Evolutionary conservation across 2,888 invertebrate species (phyloP), one percentile per base, ranked within the genome.

Genomic region (Drosophila longiperda): DNA sequence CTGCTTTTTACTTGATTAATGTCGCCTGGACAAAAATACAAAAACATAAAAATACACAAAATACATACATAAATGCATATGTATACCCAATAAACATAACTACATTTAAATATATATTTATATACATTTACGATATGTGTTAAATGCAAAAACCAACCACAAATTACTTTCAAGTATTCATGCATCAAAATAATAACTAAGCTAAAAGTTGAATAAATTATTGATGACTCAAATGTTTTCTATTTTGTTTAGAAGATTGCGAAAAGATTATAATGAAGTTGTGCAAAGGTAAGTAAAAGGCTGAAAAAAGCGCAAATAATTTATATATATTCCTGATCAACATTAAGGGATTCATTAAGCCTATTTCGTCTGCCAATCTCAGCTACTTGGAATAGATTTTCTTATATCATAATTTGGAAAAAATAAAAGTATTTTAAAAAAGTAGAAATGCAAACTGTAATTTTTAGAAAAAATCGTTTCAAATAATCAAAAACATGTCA

Each of bases 1-100:
- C 89, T 79, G 87, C 89, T 76, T 89, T 81, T 89, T 83, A 85
- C 75, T 78, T 88, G 70, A 80, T 63, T 85, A 73, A 76, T 78
- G 65, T 75, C 80, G 55, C 74, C 66, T 66, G 67, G 73, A 71
- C 52, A 59, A 45, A 57, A 55, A 38, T 29, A 40, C 29, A 23
- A 38, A 6, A 60, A 40, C 26, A 70, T 8, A 40, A 50, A 36
- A 45, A 11, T 42, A 12, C 42, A 20, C 11, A 42, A 20, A 45
- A 15, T 20, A 45, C 17, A 20, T 45, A 45, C 45, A 45, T 45
- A 20, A 15, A 45, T 23, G 20, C 20, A 45, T 45, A 45, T 45
- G 20, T 45, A 45, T 20, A 45, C 20, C 45, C 20, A 12, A 3
- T 45, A 45, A 45, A 45, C 12, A 20, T 45, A 45, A 45, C 45